These are phyloP conservation scores for Caenorhabditis panamensis DNA, from an alignment of 2,888 invertebrate genomes.

Conservation along the genomic window DNA sequence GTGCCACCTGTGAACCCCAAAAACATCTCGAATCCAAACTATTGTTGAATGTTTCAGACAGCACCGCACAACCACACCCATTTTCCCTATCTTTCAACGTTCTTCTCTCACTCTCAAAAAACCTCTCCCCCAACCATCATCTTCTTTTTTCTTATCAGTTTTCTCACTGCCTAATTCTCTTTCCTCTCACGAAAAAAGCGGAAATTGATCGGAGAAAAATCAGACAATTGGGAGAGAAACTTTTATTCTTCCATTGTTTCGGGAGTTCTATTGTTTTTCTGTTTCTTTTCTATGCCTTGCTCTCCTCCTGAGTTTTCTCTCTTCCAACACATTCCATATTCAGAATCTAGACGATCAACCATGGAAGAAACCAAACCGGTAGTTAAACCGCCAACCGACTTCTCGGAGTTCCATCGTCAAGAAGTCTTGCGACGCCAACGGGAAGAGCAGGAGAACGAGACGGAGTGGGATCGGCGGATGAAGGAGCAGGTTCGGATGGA, in stretches of 20 bases:
- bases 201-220: too few relatives aligned
- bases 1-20: too few relatives aligned
- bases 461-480: not conserved
- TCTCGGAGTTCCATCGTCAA: constrained; percentile 21
- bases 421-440: constrained; percentile 1
- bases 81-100: not conserved
- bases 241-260: too few relatives aligned
- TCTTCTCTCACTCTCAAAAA: not conserved
- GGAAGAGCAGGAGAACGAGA: constrained; percentile 26
- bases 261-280: not conserved
- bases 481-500: not conserved
- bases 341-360: constrained; percentile 1
- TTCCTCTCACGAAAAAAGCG: not conserved
- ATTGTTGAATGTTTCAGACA: too few relatives aligned
- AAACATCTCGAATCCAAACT: too few relatives aligned
- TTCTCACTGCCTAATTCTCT: not conserved
- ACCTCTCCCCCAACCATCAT: not conserved
- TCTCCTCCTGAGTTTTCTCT: too few relatives aligned
- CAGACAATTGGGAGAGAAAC: too few relatives aligned
- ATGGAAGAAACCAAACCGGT: not conserved
- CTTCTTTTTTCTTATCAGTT: not conserved
- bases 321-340: not conserved
- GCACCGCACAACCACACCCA: not conserved
- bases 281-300: not conserved
- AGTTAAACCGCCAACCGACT: constrained; percentile 18